A percentile compares a stretch with the other conserved stretches of the same genome.
Conservation (phyloP, 1,140 invertebrate genomes). For the Lordiphosa clarofinis region DNA sequence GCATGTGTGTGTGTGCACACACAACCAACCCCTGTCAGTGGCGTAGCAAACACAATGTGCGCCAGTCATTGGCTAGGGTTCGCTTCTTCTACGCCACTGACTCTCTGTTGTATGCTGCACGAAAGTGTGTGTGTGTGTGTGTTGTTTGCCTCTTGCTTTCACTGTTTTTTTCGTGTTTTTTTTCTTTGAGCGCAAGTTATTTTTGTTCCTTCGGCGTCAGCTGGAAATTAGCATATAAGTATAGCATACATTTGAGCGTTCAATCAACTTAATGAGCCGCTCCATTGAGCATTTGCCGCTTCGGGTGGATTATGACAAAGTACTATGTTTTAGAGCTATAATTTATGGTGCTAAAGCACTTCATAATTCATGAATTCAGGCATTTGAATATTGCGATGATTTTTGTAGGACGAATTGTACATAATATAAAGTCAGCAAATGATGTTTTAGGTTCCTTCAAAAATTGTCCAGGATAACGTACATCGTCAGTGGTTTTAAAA, state of each 20-base stretch:
- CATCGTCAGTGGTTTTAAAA: no score
- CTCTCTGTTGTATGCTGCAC: background rate
- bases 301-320: conserved; percentile 45
- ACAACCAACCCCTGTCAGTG: conserved; percentile 15
- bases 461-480: no score
- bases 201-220: conserved; percentile 38
- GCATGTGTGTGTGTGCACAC: conserved; percentile 30
- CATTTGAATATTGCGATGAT: background rate
- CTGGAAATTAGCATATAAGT: conserved; percentile 67
- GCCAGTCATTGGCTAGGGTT: conserved; percentile 7
- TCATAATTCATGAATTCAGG: conserved; percentile 36
- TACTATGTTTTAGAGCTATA: conserved; percentile 33
- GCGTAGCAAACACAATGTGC: conserved; percentile 6
- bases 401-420: no score
- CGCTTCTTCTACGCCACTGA: conserved; percentile 15
- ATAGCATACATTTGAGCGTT: conserved; percentile 48
- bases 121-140: no score
- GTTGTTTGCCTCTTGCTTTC: conserved; percentile 19
- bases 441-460: no score
- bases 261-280: conserved; percentile 72
- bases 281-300: conserved; percentile 45
- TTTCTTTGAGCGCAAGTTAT: conserved; percentile 15
- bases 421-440: no score
- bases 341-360: conserved; percentile 41
- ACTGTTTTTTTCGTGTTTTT: conserved; percentile 9